Base-by-base conservation (phyloP, 2,113 vertebrate genomes). In the Gopherus flavomarginatus region DNA sequence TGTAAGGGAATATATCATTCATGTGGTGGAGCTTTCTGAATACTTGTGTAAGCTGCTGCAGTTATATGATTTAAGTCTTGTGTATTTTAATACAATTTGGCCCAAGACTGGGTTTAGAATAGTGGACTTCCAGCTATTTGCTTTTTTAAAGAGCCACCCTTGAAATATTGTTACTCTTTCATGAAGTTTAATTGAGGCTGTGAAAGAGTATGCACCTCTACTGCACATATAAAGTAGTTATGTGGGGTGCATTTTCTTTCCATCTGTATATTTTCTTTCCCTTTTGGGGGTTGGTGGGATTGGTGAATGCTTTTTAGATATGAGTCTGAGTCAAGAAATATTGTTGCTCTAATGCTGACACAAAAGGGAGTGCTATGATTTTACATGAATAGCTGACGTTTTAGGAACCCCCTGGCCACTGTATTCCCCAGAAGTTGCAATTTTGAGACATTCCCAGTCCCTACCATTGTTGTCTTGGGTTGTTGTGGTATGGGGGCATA, bases 1-100 rank as follows among this genome's bases (percentile, higher is more conserved):
- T 1, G 0, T 57, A 56, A 11, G 87, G 44, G 16, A 27, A 1
- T 35, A 16, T 17, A 16, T 27, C 14, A 31, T 38, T 53, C n/a
- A 86, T 83, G 62, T 88, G 53, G 27, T 8, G 62, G 38, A 62
- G 3, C 6, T 82, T 91, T 24, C 27, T 88, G 35, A 91, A 75
- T 69, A 69, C n/a, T 80, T 50, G 84, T 88, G 27, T 19, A 88
- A 78, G 29, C 42, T 69, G 5, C 1, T 82, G 22, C 81, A 79
- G 50, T 21, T 69, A 1, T 42, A 26, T 4, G 75, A 6, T 27
- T 90, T 11, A 77, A 80, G 3, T 57, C 24, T 92, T 53, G 38
- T 47, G 6, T 72, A 50, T 72, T 78, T 17, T 49, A 42, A 56
- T 86, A 89, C 80, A 91, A 2, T 75, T 65, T 80, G n/a, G 21